Percentiles rank a stretch among this genome's conserved stretches.
These are phyloP conservation scores for Lissonota sp. DNA, from an alignment of 2,888 invertebrate genomes.

Conservation along the genomic window DNA sequence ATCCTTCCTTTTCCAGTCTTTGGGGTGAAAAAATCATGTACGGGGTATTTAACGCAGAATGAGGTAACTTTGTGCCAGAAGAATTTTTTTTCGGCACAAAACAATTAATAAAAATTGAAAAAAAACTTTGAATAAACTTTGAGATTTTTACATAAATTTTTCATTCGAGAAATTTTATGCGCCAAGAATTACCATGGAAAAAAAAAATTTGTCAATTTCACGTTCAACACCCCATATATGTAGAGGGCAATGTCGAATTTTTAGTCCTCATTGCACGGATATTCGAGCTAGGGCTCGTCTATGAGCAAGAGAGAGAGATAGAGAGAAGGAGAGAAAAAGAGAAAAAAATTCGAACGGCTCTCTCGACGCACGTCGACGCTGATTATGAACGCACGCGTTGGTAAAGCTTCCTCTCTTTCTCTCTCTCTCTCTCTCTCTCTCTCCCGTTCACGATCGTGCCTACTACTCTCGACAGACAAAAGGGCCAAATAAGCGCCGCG, in stretches of 20 bases:
- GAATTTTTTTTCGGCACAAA: too few relatives aligned
- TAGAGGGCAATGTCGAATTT: too few relatives aligned
- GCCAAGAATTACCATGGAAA: too few relatives aligned
- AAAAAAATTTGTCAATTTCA: conserved; percentile 15
- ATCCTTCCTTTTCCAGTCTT: conserved; percentile 25
- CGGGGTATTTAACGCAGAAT: not conserved
- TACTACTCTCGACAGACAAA: not conserved
- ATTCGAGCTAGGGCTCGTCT: conserved; percentile 30
- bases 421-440: not conserved
- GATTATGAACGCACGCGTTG: conserved; percentile 78
- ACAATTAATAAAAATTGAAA: too few relatives aligned
- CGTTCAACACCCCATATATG: conserved; percentile 7
- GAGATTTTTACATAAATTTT: too few relatives aligned
- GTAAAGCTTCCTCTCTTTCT: conserved; percentile 54
- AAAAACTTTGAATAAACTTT: too few relatives aligned
- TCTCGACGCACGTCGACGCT: conserved; percentile 74
- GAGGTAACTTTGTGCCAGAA: too few relatives aligned
- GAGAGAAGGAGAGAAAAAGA: conserved; percentile 37
- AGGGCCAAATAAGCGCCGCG: too few relatives aligned
- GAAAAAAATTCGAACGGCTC: conserved; percentile 74
- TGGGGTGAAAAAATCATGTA: conserved; percentile 12
- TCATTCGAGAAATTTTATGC: too few relatives aligned
- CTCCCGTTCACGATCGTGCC: conserved; percentile 41
- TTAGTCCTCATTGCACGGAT: conserved; percentile 34
- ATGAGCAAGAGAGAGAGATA: conserved; percentile 26